Evolutionary conservation across 2,888 invertebrate species (phyloP).

Genomic region (Leptogaster cylindrica): DNA sequence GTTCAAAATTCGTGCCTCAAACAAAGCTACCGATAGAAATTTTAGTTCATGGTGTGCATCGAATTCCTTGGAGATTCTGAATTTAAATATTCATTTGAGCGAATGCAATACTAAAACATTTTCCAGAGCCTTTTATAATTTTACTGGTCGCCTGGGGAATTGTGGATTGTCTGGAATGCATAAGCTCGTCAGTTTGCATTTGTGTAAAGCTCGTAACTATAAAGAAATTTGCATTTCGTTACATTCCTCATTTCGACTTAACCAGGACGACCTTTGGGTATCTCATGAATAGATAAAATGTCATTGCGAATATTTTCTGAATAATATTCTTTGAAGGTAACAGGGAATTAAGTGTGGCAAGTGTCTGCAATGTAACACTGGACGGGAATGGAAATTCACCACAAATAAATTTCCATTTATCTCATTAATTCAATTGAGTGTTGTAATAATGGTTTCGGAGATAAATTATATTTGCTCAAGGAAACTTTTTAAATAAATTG

Average conservation of each 20-base stretch:
- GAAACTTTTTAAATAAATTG: too few relatives aligned
- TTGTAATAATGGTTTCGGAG: too few relatives aligned
- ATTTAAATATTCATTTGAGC: constrained; percentile 38
- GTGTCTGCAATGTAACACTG: neutral
- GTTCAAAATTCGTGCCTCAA: constrained; percentile 4
- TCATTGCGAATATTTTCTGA: constrained; percentile 17
- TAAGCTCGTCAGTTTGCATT: constrained; percentile 37
- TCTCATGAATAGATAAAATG: constrained; percentile 37
- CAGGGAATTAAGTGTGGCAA: neutral
- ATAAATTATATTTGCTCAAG: too few relatives aligned
- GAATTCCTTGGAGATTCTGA: constrained; percentile 20
- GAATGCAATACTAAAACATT: constrained; percentile 24
- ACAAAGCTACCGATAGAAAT: constrained; percentile 22
- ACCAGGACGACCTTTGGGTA: constrained; percentile 19
- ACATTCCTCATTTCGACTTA: constrained; percentile 31
- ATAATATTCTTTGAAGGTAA: constrained; percentile 16
- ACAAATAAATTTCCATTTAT: neutral
- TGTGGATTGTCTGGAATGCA: constrained; percentile 39
- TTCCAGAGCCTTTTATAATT: constrained; percentile 33
- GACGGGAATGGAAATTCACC: neutral
- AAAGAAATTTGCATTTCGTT: constrained; percentile 37
- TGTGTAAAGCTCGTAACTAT: constrained; percentile 35
- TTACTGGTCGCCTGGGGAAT: constrained; percentile 33
- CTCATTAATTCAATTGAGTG: neutral
- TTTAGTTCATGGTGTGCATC: constrained; percentile 17